Evolutionary conservation across 1,140 invertebrate genomes (phyloP), one percentile per base, ranked within the genome.

Genomic region (Papilio xuthus): DNA sequence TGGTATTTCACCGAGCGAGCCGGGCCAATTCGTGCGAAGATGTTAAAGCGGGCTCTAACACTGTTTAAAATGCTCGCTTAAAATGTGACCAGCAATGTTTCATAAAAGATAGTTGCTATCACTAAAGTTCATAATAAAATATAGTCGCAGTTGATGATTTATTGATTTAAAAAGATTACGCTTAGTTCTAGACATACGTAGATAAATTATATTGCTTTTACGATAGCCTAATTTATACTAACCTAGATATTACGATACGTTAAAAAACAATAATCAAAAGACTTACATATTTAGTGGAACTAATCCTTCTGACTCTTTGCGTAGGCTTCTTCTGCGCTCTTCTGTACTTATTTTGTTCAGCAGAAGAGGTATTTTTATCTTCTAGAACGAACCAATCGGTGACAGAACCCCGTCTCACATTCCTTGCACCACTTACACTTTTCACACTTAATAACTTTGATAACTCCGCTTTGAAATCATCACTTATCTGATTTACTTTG

Each of bases 201-300:
- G 7, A 7, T 37, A 37, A 37, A 37, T 37, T 37, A 37, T 37
- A 10, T 20, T 20, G 6, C 6, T 1, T n/a, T n/a, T 53, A 20
- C 6, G 56, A 60, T 60, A 60, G 9, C 56, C 23, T 12, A 28
- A 60, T 60, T 47, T 56, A 60, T 10, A 12, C 12, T n/a, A 60
- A 60, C 53, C 53, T 56, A 56, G n/a, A 56, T 26, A 60, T 60
- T 26, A 60, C 23, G 23, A n/a, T 13, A 23, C 18, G 10, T 20
- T 26, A 26, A 26, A 12, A 23, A 18, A 60, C 53, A n/a, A 23
- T 0, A n/a, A 53, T n/a, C 74, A 79, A 80, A 80, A n/a, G 44
- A 93, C 92, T 93, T 79, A 94, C 92, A 81, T 92, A 94, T 93
- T 94, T 94, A 0, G 92, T 94, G 7, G 92, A 94, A 82, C 92